phyloP scores from a whole-genome alignment of 2,888 invertebrate species.

The Drosophila merina region DNA sequence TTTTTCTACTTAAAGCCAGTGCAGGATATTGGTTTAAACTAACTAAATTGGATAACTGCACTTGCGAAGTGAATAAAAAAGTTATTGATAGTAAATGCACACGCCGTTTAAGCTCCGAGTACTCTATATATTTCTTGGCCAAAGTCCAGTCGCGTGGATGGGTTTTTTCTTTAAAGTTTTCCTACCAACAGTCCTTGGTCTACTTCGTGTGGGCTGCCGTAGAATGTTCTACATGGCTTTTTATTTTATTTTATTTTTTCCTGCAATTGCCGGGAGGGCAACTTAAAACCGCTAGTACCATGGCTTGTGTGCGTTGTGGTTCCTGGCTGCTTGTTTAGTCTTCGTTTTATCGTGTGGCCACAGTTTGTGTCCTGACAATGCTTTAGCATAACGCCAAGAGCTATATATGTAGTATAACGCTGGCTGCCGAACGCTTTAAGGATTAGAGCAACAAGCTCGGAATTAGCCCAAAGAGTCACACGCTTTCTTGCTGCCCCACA shows the following conservation, averaged over 20 bases:
- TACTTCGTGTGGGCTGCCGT: slow-evolving; percentile 22
- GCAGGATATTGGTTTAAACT: slow-evolving; percentile 8
- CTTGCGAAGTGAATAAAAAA: slow-evolving; percentile 23
- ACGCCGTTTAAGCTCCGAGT: slow-evolving; percentile 6
- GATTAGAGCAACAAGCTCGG: slow-evolving; percentile 54
- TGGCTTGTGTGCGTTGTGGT: slow-evolving; percentile 22
- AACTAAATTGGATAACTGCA: slow-evolving; percentile 7
- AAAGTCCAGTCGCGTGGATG: slow-evolving; percentile 12
- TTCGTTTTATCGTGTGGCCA: slow-evolving; percentile 53
- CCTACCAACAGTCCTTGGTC: slow-evolving; percentile 25
- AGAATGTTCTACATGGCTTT: slow-evolving; percentile 18
- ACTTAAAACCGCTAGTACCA: slow-evolving; percentile 22
- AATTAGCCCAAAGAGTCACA: slow-evolving; percentile 52
- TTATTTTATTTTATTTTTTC: neutral
- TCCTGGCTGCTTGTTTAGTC: slow-evolving; percentile 8
- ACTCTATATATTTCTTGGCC: neutral
- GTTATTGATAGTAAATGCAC: slow-evolving; percentile 19
- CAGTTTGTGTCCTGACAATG: slow-evolving; percentile 36
- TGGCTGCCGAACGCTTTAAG: slow-evolving; percentile 49
- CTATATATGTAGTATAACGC: slow-evolving; percentile 40
- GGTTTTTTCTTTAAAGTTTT: slow-evolving; percentile 20
- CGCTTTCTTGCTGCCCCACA: slow-evolving; percentile 35
- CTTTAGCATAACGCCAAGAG: slow-evolving; percentile 42
- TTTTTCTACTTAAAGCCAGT: neutral
- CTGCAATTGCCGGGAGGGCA: slow-evolving; percentile 7